Conservation (phyloP, 2,797 vertebrate species). For the Sebastes baramenuke region DNA sequence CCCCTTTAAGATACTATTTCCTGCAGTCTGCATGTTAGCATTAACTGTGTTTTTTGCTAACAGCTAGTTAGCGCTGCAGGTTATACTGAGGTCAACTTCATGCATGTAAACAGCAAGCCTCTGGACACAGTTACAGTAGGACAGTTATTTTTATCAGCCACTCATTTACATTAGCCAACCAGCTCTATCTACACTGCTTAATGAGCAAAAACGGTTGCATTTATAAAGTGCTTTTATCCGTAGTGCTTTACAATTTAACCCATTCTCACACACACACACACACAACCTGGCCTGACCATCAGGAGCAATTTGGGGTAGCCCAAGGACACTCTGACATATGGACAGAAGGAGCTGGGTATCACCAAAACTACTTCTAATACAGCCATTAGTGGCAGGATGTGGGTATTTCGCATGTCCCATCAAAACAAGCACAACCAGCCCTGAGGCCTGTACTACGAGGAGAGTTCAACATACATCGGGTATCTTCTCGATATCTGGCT, state of each 20-base stretch:
- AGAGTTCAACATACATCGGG: no score
- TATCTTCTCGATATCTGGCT: no score
- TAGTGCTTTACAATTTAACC: background rate
- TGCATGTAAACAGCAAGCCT: background rate
- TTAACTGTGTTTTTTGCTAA: background rate
- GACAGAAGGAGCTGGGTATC: background rate
- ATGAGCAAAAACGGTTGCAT: background rate
- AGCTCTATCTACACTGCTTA: background rate
- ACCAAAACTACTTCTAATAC: background rate
- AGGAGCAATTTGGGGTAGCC: background rate
- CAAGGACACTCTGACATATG: background rate
- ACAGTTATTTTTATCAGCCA: background rate
- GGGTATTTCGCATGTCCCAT: no score
- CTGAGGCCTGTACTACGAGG: no score
- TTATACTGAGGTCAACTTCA: background rate
- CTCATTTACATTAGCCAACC: background rate
- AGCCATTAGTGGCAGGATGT: background rate
- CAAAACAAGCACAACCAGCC: no score
- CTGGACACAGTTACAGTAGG: background rate
- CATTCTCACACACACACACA: background rate
- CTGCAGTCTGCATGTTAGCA: background rate
- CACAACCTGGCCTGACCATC: background rate
- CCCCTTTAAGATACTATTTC: background rate
- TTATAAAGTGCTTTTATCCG: background rate
- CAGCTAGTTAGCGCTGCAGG: background rate